Base-by-base conservation (phyloP, 2,797 vertebrate genomes). In the Threskiornis aethiopicus region DNA sequence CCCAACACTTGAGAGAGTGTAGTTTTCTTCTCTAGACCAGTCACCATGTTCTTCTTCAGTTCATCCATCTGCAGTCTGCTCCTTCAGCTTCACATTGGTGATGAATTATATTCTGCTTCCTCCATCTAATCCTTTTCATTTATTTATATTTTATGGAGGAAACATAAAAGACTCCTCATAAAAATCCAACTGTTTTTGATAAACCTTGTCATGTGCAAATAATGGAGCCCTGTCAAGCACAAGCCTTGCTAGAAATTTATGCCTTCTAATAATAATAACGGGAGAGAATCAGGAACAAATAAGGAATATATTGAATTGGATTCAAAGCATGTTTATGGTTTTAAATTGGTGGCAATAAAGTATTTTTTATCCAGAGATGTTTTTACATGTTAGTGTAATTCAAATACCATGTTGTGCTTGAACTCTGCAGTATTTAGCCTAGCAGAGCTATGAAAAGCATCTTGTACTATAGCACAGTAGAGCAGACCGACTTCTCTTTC, bases 101-200 rank as follows among this genome's bases (percentile, higher is more conserved):
- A 98, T 98, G 98, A 98, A 98, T 98, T 98, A 98, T 97, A 96
- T 90, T 97, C 97, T 51, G 96, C 97, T 98, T 98, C 98, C 98
- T 98, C 96, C 93, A 91, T 96, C 98, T 98, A 98, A 98, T 98
- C 98, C 98, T 98, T 98, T 98, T 98, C 98, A 98, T 98, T 98
- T 98, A 98, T 98, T 98, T 98, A 98, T 98, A 98, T 98, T 98
- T 98, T 98, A 98, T 98, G 97, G 98, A 98, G 96, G 98, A 98
- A 98, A 98, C 98, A 98, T 98, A 98, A 98, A 98, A 98, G 98
- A 57, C 97, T 98, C 83, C 97, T 98, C 98, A 97, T 98, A 98
- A 98, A 98, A 98, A 98, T 97, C 98, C 98, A 98, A 98, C 98
- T 98, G 98, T 92, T 98, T 98, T 98, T 98, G 98, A 98, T 98